phyloP scores from a whole-genome alignment of 2,888 invertebrate genomes.

The Ophion obscuratus region DNA sequence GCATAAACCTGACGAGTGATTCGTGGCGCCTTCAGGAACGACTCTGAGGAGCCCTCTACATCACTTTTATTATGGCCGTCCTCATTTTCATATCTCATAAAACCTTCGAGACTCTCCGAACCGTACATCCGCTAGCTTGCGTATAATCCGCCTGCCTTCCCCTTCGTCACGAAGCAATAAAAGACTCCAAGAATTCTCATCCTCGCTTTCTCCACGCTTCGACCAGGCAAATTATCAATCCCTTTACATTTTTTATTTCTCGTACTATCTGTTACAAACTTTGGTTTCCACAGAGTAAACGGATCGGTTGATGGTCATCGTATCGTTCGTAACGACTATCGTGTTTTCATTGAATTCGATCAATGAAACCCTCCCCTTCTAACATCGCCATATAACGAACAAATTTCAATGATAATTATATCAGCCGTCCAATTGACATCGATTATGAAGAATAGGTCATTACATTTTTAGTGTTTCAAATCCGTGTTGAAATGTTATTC shows the following conservation, averaged over 20 bases:
- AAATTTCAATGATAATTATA: no score
- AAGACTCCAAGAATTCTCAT: constrained; percentile 55
- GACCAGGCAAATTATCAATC: constrained; percentile 48
- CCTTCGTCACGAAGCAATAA: constrained; percentile 47
- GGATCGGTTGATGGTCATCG: neutral
- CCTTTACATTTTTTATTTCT: neutral
- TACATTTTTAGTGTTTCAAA: no score
- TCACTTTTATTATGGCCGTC: constrained; percentile 84
- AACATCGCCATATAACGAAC: no score
- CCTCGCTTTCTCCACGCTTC: constrained; percentile 35
- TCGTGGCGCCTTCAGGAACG: constrained; percentile 83
- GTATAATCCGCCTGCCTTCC: constrained; percentile 66
- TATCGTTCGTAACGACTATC: neutral
- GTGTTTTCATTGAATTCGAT: no score
- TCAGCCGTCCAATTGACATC: no score
- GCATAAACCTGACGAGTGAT: constrained; percentile 84
- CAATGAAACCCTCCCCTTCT: no score
- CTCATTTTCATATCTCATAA: constrained; percentile 84
- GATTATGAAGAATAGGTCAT: no score
- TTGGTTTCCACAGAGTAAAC: neutral
- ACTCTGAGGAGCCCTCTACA: constrained; percentile 83
- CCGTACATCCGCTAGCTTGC: constrained; percentile 55
- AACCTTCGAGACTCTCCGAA: constrained; percentile 75
- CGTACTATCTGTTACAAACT: neutral
- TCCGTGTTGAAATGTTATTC: no score